These are phyloP conservation scores for Micromesistius poutassou DNA, from an alignment of 2,797 vertebrate genomes.

Conservation along the genomic window DNA sequence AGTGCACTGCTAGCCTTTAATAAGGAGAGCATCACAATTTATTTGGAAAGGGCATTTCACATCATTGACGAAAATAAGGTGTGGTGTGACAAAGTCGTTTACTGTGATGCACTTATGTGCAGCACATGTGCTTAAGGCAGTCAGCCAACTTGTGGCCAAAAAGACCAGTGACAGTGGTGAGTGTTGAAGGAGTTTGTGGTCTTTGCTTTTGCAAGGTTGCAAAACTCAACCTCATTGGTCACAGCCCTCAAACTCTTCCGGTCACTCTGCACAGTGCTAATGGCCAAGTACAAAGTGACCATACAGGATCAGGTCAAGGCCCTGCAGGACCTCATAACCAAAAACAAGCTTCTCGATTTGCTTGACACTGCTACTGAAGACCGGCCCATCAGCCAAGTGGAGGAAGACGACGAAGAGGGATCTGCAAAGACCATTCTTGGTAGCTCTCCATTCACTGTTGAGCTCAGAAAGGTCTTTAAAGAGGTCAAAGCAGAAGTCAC, in stretches of 20 bases:
- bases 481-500: neutral
- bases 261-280: slow-evolving; percentile 3
- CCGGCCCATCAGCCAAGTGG: neutral
- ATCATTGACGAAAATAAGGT: neutral
- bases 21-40: slow-evolving; percentile 1
- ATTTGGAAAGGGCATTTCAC: neutral
- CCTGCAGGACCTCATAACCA: slow-evolving; percentile 15
- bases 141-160: neutral
- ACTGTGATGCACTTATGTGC: slow-evolving; percentile 2
- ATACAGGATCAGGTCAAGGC: neutral
- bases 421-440: slow-evolving; percentile 19
- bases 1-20: slow-evolving; percentile 6
- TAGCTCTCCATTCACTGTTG: slow-evolving; percentile 18
- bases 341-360: slow-evolving; percentile 5
- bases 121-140: slow-evolving; percentile 10
- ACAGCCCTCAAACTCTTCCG: neutral
- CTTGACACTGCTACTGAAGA: neutral
- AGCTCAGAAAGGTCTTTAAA: slow-evolving; percentile 8
- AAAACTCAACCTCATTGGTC: neutral
- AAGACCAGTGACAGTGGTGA: slow-evolving; percentile 11
- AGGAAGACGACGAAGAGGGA: slow-evolving; percentile 13
- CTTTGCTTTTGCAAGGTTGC: slow-evolving; percentile 9
- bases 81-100: neutral
- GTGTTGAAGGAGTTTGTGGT: slow-evolving; percentile 6
- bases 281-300: slow-evolving; percentile 2